Conservation (phyloP, 1,140 invertebrate species). For the Mamestra configurata region DNA sequence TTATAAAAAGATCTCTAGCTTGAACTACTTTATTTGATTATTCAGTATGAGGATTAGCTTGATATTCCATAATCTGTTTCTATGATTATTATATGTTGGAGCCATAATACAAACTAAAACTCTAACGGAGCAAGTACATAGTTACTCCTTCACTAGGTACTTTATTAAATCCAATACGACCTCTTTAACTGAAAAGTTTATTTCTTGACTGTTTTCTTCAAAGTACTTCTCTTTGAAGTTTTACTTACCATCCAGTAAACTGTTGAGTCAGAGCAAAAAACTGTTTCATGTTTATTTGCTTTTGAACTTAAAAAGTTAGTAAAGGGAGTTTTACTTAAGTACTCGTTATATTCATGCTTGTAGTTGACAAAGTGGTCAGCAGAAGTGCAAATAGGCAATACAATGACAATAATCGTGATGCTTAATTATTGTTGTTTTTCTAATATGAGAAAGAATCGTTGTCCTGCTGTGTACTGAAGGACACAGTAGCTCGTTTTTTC, state of each 20-base stretch:
- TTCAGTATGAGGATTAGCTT: too few species aligned
- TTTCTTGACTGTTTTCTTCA: conserved; percentile 5
- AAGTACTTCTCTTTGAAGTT: conserved; percentile 9
- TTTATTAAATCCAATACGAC: conserved; percentile 17
- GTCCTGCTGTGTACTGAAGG: too few species aligned
- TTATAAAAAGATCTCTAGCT: too few species aligned
- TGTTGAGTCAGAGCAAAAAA: conserved; percentile 30
- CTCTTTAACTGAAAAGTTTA: conserved; percentile 9
- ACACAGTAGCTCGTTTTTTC: too few species aligned
- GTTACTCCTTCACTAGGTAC: background rate
- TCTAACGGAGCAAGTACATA: background rate
- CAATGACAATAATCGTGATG: too few species aligned
- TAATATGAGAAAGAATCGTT: too few species aligned
- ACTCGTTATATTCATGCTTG: background rate
- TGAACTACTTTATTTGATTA: too few species aligned
- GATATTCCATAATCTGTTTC: too few species aligned
- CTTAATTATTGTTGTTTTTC: too few species aligned
- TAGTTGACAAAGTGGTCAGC: background rate
- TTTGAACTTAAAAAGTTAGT: background rate
- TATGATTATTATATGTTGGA: too few species aligned
- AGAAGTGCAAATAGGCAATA: too few species aligned
- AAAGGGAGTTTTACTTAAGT: background rate
- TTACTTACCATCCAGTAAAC: conserved; percentile 17
- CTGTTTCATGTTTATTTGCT: conserved; percentile 16
- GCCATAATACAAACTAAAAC: background rate